These are phyloP conservation scores for Molossus molossus DNA, from an alignment of 2,797 vertebrate genomes.

Conservation along the genomic window DNA sequence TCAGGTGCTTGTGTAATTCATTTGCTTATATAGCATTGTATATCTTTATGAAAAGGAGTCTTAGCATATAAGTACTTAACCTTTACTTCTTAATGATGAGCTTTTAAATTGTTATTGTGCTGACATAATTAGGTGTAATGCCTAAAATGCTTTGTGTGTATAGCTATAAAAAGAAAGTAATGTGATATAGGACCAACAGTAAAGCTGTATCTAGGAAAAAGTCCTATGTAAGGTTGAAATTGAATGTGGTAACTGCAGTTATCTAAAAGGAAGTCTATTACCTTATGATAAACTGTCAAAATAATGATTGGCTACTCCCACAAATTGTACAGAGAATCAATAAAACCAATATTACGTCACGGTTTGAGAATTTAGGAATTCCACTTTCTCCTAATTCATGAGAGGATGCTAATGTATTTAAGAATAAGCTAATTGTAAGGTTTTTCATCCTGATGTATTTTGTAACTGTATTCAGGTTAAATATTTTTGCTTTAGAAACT, in stretches of 20 bases:
- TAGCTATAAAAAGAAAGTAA: constrained; percentile 86
- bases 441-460: constrained; percentile 69
- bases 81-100: constrained; percentile 85
- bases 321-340: constrained; percentile 88
- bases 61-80: constrained; percentile 83
- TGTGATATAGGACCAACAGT: constrained; percentile 80
- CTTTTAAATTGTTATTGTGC: constrained; percentile 85
- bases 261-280: constrained; percentile 89
- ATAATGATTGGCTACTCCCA: constrained; percentile 87
- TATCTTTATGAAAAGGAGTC: constrained; percentile 88
- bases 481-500: constrained; percentile 69
- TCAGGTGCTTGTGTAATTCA: constrained; percentile 72
- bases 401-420: constrained; percentile 85
- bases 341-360: constrained; percentile 88
- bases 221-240: constrained; percentile 86
- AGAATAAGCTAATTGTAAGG: constrained; percentile 80
- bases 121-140: constrained; percentile 82
- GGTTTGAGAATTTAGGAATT: constrained; percentile 89
- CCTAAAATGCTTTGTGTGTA: constrained; percentile 84
- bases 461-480: constrained; percentile 49
- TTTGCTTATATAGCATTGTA: constrained; percentile 72
- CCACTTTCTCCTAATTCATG: constrained; percentile 84
- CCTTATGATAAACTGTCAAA: constrained; percentile 90
- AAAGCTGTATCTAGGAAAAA: constrained; percentile 84
- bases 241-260: constrained; percentile 87